Conservation (phyloP, 1,140 invertebrate species). For the Halotydeus destructor region DNA sequence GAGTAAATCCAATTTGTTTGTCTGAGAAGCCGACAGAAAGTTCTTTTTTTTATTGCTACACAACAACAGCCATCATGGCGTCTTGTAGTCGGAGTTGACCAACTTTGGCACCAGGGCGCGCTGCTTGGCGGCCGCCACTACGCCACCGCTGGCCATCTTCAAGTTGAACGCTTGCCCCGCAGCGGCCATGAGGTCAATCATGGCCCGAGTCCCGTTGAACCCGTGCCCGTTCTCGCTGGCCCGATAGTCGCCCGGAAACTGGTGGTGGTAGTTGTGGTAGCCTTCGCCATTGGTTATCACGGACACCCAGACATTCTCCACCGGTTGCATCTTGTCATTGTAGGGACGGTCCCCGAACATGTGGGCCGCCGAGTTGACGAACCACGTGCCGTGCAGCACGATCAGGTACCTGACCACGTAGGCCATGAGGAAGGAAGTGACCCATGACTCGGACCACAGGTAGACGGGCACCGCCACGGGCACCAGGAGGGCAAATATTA, state of each 20-base stretch:
- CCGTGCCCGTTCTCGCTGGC: constrained; percentile 29
- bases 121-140: no score
- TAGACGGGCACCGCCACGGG: constrained; percentile 54
- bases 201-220: constrained; percentile 31
- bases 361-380: constrained; percentile 32
- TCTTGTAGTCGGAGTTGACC: no score
- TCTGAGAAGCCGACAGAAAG: no score
- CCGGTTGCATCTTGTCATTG: constrained; percentile 60
- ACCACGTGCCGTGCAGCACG: constrained; percentile 76
- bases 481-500: constrained; percentile 56
- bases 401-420: constrained; percentile 67
- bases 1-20: no score
- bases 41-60: no score
- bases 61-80: no score
- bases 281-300: constrained; percentile 33
- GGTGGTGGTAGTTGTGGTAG: constrained; percentile 36
- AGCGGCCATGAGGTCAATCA: constrained; percentile 30
- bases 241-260: constrained; percentile 31
- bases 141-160: no score
- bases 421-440: constrained; percentile 37
- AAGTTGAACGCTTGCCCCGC: constrained; percentile 30
- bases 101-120: constrained; percentile 53
- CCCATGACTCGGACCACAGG: constrained; percentile 60
- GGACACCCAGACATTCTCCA: constrained; percentile 37
- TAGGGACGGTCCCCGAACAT: constrained; percentile 42